Percentiles rank a stretch among this genome's conserved stretches.
These are phyloP conservation scores for Melanotaenia boesemani DNA, from an alignment of 2,797 vertebrate genomes.

Conservation along the genomic window DNA sequence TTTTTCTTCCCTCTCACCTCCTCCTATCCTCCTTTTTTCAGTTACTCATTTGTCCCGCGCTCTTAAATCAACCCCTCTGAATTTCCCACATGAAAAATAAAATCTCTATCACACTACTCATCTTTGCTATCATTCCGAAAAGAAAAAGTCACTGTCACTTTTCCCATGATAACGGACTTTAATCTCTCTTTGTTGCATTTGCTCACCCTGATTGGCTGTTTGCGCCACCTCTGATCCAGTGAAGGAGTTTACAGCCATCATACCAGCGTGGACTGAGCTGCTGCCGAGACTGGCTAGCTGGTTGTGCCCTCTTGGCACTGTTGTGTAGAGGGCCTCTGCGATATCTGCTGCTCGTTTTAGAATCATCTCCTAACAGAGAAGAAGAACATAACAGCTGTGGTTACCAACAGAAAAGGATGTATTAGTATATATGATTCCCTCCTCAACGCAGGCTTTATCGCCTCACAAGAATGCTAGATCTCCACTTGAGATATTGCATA, in stretches of 20 bases:
- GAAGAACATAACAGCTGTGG: conserved; percentile 31
- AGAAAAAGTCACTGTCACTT: conserved; percentile 22
- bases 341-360: conserved; percentile 96
- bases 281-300: conserved; percentile 91
- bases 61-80: conserved; percentile 61
- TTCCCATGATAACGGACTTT: conserved; percentile 31
- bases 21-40: conserved; percentile 52
- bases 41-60: conserved; percentile 30
- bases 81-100: conserved; percentile 71
- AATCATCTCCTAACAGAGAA: conserved; percentile 90
- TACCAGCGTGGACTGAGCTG: conserved; percentile 92
- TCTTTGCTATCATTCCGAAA: conserved; percentile 31
- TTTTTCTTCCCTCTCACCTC: conserved; percentile 28
- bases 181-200: conserved; percentile 16
- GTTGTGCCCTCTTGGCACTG: conserved; percentile 95
- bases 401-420: conserved; percentile 39
- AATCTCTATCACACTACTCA: conserved; percentile 31
- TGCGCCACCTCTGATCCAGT: conserved; percentile 93
- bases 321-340: conserved; percentile 93
- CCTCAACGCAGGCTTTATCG: conserved; percentile 34
- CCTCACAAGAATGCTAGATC: conserved; percentile 49
- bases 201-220: conserved; percentile 95
- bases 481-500: conserved; percentile 48
- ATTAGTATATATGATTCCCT: conserved; percentile 5
- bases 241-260: conserved; percentile 98